Evolutionary conservation across 2,113 vertebrate genomes (phyloP), one percentile per base, ranked within the genome.

Genomic region (Microtus richardsoni): DNA sequence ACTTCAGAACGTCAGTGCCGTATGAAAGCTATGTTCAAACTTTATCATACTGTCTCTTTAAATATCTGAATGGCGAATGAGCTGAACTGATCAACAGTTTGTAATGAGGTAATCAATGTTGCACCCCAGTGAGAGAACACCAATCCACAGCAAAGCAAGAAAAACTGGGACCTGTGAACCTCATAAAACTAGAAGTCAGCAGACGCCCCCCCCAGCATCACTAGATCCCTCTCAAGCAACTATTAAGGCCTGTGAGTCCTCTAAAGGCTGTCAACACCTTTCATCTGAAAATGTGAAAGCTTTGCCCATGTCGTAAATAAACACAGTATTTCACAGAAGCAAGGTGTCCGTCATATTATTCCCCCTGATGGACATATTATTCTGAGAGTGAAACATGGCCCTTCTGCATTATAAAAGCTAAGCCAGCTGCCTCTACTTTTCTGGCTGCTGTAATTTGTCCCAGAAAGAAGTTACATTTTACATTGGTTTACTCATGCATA

Each of bases 201-300:
- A 78, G 33, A 39, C 52, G 79, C 93, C 91, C 52, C 83, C 93
- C 91, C 93, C 70, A 97, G 86, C 98, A 98, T 97, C 94, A 94
- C 58, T 98, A 94, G 98, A 96, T 60, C 21, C 0, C 74, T 97
- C 96, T 93, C 89, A 91, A 97, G 88, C 74, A 95, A 97, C 95
- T 94, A 97, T n/a, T n/a, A 68, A 97, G 90, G 98, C 97, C 77
- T 54, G 97, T 0, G 0, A 98, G 93, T 98, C 94, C 80, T 71
- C 28, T 96, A 74, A 97, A 95, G 71, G 94, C 96, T 73, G 87
- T 87, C 96, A 89, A 97, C 86, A 89, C 94, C 94, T 98, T 98
- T 82, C 90, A 95, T 96, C 62, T 97, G 77, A 98, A 98, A 97
- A 97, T 93, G 94, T 96, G 97, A 98, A 96, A 28, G 52, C 58